These are phyloP conservation scores for Spilogale gracilis DNA, from an alignment of 2,113 vertebrate species.

Conservation along the genomic window DNA sequence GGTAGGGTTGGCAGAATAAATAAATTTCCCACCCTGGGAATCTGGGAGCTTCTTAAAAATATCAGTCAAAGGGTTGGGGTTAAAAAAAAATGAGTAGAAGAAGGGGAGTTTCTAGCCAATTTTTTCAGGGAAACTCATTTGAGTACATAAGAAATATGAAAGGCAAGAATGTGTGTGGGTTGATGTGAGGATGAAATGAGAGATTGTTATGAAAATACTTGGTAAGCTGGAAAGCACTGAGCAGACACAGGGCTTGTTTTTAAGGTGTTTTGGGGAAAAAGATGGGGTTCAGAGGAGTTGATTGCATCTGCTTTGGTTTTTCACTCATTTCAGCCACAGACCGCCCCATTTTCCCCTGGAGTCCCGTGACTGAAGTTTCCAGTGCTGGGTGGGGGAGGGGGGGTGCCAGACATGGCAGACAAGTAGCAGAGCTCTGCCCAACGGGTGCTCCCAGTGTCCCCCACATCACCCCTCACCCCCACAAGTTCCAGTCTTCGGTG, in stretches of 20 bases:
- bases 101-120: slow-evolving; percentile 68
- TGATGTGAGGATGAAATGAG: slow-evolving; percentile 72
- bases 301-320: not conserved
- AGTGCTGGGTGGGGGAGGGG: not conserved
- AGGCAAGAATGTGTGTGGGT: slow-evolving; percentile 77
- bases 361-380: not conserved
- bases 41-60: slow-evolving; percentile 65
- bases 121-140: slow-evolving; percentile 72
- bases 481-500: not conserved
- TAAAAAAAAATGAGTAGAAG: slow-evolving; percentile 51
- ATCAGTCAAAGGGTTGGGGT: not conserved
- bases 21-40: not conserved
- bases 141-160: slow-evolving; percentile 74
- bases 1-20: slow-evolving; percentile 44
- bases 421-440: not conserved
- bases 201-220: slow-evolving; percentile 73
- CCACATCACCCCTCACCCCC: not conserved
- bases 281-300: not conserved
- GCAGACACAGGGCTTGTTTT: slow-evolving; percentile 54
- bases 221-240: slow-evolving; percentile 67
- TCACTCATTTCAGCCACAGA: not conserved
- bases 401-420: not conserved
- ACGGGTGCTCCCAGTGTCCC: not conserved
- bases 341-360: not conserved
- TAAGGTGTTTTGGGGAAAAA: not conserved